Conservation (phyloP, 2,888 invertebrate genomes). For the Ectropis crepuscularia region DNA sequence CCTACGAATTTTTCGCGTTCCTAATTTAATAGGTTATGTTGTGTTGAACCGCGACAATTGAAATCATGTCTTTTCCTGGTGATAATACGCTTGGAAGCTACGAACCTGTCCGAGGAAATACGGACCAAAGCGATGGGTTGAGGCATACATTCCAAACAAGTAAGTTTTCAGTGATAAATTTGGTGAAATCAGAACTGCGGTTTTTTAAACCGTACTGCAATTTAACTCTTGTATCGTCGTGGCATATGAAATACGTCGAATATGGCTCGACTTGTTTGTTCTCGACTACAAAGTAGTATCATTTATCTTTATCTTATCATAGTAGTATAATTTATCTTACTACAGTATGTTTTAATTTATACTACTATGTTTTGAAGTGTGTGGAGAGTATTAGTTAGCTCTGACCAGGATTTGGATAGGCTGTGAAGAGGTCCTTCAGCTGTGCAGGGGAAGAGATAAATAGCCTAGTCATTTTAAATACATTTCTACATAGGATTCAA, state of each 20-base stretch:
- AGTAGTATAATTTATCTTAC: no score
- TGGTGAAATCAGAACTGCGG: constrained; percentile 2
- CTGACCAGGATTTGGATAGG: no score
- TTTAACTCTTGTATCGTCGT: constrained; percentile 9
- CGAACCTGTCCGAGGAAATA: constrained; percentile 50
- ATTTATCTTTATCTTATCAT: no score
- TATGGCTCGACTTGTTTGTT: no score
- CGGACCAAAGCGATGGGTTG: constrained; percentile 52
- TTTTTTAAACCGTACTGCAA: background rate
- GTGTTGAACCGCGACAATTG: constrained; percentile 50
- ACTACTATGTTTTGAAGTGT: no score
- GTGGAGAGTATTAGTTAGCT: no score
- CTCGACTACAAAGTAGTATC: no score
- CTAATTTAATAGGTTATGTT: constrained; percentile 53
- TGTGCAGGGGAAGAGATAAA: no score
- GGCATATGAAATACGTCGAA: constrained; percentile 1
- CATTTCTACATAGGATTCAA: no score
- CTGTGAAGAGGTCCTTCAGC: no score
- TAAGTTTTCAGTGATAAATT: constrained; percentile 48
- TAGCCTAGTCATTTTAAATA: no score
- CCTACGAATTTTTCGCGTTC: background rate
- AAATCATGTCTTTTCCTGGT: constrained; percentile 68
- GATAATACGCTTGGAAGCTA: constrained; percentile 57
- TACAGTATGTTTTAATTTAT: no score
- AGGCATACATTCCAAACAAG: constrained; percentile 68